Evolutionary conservation across 1,140 invertebrate genomes (phyloP).

Genomic region (Lepidurus couesii): DNA sequence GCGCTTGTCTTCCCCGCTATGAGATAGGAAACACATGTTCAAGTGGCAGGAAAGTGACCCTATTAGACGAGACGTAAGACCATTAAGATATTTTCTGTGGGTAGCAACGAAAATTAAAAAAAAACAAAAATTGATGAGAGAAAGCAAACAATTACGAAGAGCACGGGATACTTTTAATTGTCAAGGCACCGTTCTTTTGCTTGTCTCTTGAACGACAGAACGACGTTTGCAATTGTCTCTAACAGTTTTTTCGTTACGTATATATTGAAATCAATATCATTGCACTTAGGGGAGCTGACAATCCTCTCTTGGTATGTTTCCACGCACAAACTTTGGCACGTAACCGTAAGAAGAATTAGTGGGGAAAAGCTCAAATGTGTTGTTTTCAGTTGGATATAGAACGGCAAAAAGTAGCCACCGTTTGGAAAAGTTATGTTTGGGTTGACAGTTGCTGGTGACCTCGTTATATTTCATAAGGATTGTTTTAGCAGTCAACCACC

Average conservation of each 20-base stretch:
- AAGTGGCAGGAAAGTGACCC: not conserved
- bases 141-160: not conserved
- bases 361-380: no score
- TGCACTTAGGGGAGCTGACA: not conserved
- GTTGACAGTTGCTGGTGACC: no score
- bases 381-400: no score
- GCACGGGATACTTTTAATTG: not conserved
- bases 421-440: no score
- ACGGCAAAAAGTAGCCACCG: no score
- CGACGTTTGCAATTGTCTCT: not conserved
- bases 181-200: conserved; percentile 19
- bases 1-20: conserved; percentile 16
- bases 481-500: no score
- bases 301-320: no score
- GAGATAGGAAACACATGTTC: not conserved
- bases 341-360: no score
- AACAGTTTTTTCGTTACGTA: not conserved
- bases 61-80: not conserved
- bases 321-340: no score
- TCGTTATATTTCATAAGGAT: no score
- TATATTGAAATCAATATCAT: not conserved
- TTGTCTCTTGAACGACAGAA: conserved; percentile 15
- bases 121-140: not conserved
- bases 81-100: not conserved
- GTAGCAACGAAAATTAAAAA: not conserved